These are phyloP conservation scores for Sminthurinus signatus DNA, from an alignment of 1,140 invertebrate species.

Conservation along the genomic window DNA sequence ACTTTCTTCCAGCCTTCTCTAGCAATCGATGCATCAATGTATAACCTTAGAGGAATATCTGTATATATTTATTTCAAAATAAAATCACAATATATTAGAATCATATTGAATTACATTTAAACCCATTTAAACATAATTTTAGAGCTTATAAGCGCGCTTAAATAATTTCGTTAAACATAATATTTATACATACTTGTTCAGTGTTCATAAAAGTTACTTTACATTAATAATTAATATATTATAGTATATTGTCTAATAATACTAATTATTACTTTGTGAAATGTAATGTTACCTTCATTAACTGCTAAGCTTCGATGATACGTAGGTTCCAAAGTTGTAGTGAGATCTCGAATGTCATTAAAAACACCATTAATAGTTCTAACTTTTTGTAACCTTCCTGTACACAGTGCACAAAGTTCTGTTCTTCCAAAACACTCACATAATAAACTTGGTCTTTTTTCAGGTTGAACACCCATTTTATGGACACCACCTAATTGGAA, in stretches of 20 bases:
- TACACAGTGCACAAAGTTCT: constrained; percentile 13
- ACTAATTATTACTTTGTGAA: too few relatives aligned
- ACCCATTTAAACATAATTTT: too few relatives aligned
- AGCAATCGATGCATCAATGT: background rate
- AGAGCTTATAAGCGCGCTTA: too few relatives aligned
- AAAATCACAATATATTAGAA: background rate
- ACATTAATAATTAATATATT: too few relatives aligned
- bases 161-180: too few relatives aligned
- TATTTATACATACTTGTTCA: background rate
- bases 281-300: constrained; percentile 7
- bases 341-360: constrained; percentile 2
- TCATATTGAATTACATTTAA: too few relatives aligned
- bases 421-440: constrained; percentile 16
- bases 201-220: too few relatives aligned
- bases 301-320: constrained; percentile 7
- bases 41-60: background rate
- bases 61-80: background rate
- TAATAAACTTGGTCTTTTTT: background rate
- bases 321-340: background rate
- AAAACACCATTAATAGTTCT: constrained; percentile 7
- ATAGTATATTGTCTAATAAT: too few relatives aligned
- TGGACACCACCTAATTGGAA: constrained; percentile 18
- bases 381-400: constrained; percentile 8
- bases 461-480: background rate
- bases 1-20: background rate